Evolutionary conservation across 2,113 vertebrate genomes (phyloP).

Genomic region (Coryphaenoides rupestris): DNA sequence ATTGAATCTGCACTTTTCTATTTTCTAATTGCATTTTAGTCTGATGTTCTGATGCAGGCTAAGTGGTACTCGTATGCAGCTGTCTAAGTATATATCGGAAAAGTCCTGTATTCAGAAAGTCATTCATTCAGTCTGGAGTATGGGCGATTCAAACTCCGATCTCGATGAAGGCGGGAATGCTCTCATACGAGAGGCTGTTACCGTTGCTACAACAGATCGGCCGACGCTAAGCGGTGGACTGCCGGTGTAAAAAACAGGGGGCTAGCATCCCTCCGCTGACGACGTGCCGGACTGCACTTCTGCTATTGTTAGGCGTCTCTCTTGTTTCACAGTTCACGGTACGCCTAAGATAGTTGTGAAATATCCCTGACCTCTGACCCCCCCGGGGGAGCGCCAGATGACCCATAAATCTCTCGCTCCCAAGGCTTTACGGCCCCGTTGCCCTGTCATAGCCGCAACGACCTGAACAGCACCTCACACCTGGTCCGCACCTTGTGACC

Average conservation of each 20-base stretch:
- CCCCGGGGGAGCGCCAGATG: constrained; percentile 57
- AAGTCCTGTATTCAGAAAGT: too few species aligned
- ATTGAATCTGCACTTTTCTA: too few species aligned
- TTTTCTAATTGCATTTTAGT: too few species aligned
- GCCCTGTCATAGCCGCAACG: constrained; percentile 61
- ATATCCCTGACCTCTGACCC: constrained; percentile 72
- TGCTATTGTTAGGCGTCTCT: constrained; percentile 41
- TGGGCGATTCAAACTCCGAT: too few species aligned
- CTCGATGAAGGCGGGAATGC: background rate
- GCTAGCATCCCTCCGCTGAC: background rate
- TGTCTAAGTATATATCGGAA: too few species aligned
- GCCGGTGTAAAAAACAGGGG: background rate
- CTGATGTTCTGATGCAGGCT: too few species aligned
- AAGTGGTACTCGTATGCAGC: too few species aligned
- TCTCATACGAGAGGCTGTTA: background rate
- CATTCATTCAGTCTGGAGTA: too few species aligned
- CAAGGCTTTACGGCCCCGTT: constrained; percentile 57
- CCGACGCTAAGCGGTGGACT: background rate
- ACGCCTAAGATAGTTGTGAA: constrained; percentile 55
- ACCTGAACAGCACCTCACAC: constrained; percentile 77
- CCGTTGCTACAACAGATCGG: background rate
- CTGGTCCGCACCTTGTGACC: constrained; percentile 70
- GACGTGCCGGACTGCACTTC: background rate
- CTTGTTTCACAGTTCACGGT: constrained; percentile 62
- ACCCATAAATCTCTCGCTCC: constrained; percentile 65